Evolutionary conservation across 2,113 vertebrate genomes (phyloP).

Genomic region (Ammodytes marinus): DNA sequence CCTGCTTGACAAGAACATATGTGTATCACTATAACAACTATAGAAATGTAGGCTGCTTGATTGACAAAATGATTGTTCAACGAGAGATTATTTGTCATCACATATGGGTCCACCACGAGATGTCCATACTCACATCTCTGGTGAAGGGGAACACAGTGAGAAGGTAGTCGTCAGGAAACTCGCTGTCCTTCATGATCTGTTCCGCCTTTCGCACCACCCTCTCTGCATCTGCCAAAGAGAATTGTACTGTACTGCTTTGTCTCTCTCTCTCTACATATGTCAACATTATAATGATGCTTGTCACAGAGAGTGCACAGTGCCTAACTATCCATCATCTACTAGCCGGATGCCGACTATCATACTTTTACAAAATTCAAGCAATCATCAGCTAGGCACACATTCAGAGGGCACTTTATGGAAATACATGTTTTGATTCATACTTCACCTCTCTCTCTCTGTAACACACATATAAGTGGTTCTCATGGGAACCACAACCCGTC

Average conservation of each 20-base stretch:
- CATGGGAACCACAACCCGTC: not conserved
- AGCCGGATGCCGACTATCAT: not conserved
- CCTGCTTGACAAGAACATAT: constrained; percentile 41
- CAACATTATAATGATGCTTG: not conserved
- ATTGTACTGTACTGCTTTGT: not conserved
- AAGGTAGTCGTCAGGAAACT: constrained; percentile 49
- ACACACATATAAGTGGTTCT: constrained; percentile 14
- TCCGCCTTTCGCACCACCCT: constrained; percentile 38
- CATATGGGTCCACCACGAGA: too few relatives aligned
- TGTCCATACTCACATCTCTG: constrained; percentile 56
- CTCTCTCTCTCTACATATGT: not conserved
- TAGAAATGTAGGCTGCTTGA: not conserved
- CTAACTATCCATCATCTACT: not conserved
- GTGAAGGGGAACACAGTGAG: constrained; percentile 72
- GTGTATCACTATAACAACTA: not conserved
- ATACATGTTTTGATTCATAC: constrained; percentile 12
- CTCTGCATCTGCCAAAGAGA: constrained; percentile 65
- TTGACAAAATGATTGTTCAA: not conserved
- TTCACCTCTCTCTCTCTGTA: not conserved
- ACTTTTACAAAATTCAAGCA: constrained; percentile 1
- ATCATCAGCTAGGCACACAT: not conserved
- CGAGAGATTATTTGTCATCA: not conserved
- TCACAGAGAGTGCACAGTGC: not conserved
- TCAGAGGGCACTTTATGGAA: constrained; percentile 4
- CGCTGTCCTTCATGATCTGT: constrained; percentile 54